Conservation (phyloP, 2,797 vertebrate genomes). For the Euphonia xanthogaster region DNA sequence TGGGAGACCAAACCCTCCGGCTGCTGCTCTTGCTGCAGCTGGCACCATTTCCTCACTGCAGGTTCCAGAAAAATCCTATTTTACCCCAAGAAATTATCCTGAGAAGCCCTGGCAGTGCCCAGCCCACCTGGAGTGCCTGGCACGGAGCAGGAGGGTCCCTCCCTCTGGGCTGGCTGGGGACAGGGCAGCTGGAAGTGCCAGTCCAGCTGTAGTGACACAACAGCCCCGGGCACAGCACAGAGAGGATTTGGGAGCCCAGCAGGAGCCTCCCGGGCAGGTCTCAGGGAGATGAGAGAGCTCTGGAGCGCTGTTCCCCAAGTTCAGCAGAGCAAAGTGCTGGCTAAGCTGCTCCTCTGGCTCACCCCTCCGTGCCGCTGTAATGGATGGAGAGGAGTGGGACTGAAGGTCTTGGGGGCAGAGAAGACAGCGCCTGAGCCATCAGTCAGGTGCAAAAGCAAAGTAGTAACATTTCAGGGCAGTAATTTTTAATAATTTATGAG, state of each 20-base stretch:
- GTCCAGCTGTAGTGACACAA: fast-evolving
- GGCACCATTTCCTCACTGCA: neutral
- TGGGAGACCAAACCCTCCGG: neutral
- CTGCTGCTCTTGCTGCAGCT: fast-evolving
- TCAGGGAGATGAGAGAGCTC: neutral
- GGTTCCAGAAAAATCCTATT: fast-evolving
- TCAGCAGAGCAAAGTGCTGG: neutral
- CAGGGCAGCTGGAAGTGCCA: neutral
- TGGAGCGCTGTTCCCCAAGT: neutral
- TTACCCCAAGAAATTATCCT: neutral
- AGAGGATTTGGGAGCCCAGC: neutral
- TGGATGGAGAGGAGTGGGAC: neutral
- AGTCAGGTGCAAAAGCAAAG: conserved; percentile 54
- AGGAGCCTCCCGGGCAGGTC: neutral
- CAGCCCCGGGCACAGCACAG: neutral
- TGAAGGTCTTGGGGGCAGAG: conserved; percentile 37
- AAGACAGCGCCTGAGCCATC: conserved; percentile 12
- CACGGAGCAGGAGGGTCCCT: neutral
- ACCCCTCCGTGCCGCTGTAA: neutral
- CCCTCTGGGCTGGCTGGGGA: neutral
- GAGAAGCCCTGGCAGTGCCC: fast-evolving
- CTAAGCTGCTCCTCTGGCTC: conserved; percentile 18
- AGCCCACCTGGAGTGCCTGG: neutral
- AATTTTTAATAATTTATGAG: conserved; percentile 68
- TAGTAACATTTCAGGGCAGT: conserved; percentile 25